Evolutionary conservation across 2,888 invertebrate genomes (phyloP), one percentile per base, ranked within the genome.

Genomic region (Autographa gamma): DNA sequence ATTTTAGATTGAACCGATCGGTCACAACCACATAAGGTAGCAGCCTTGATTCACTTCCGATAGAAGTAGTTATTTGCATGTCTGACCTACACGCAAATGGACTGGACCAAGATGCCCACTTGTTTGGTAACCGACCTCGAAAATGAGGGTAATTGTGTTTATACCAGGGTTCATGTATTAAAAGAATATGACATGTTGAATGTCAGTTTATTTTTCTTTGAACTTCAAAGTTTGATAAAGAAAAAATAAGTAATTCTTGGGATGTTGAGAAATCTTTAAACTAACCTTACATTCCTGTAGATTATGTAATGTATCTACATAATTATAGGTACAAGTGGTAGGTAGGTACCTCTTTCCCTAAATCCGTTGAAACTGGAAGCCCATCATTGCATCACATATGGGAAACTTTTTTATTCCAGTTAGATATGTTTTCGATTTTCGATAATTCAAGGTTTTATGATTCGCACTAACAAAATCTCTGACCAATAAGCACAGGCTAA

Each of bases 31-130:
- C 69, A 74, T 78, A 73, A 31, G 76, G 83, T 79, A 85, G 81
- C 82, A 83, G 79, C 93, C 93, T 93, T 92, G 91, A 80, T 81
- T 81, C 65, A 74, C 89, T 92, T 93, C 93, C 93, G 90, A 92
- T 92, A 90, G 91, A 90, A 88, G 85, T 69, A 58, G 63, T 84
- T 83, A 91, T 93, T 93, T 92, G 92, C 93, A 92, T 92, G 88
- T 85, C 86, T 85, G 83, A 87, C 87, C 84, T 80, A 79, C 82
- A 77, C 77, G 79, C 84, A 65, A 88, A 91, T 85, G 88, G 90
- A 60, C 83, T 79, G 82, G 70, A 18, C 70, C 73, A 71, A 81
- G 79, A 85, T 81, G 83, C 85, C 85, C 86, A 76, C 79, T 71
- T 62, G 71, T 77, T 80, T 73, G 67, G 73, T 69, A 74, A 74